Base-by-base conservation (phyloP, 1,140 invertebrate species). In the Neotoxoptera formosana region DNA sequence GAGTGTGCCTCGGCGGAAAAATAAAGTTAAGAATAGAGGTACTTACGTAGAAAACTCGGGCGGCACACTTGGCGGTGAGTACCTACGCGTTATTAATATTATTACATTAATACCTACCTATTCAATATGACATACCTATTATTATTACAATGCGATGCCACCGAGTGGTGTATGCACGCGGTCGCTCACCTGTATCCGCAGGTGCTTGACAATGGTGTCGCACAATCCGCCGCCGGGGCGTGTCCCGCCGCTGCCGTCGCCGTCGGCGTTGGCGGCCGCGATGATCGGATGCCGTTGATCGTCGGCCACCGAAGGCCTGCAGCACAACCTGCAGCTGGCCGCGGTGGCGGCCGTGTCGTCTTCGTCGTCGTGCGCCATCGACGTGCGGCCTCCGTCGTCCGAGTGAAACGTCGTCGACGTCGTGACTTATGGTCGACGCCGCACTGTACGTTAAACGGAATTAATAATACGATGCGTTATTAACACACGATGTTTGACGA, bases 191-290 rank as follows among this genome's bases (percentile, higher is more conserved):
- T 93, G 45, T 81, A 93, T 93, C 14, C 48, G 76, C 76, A 93
- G 76, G 91, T 93, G 76, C 48, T 93, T 93, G 91, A 93, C 47
- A n/a, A 93, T 86, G 91, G 81, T 86, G 81, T 93, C 91, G 48
- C 91, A 81, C 17, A 86, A 67, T 1, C 48, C 30, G 14, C n/a
- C n/a, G 30, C 60, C 81, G 81, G 91, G 91, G 91, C 91, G 91
- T 93, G 91, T 84, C 81, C 34, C 51, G 81, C n/a, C 34, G 6
- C 23, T 51, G 51, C 30, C 76, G 34, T 92, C 47, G 48, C 17
- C 89, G 53, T 83, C 60, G 17, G 25, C 56, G 36, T 41, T 23
- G 9, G 47, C 47, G 23, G 34, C 48, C 34, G 41, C 7, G 34
- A 47, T 25, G 48, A 93, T 93, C 25, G 20, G n/a, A 17, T 86